Evolutionary conservation across 2,888 invertebrate species (phyloP).

Genomic region (Eupeodes luniger): DNA sequence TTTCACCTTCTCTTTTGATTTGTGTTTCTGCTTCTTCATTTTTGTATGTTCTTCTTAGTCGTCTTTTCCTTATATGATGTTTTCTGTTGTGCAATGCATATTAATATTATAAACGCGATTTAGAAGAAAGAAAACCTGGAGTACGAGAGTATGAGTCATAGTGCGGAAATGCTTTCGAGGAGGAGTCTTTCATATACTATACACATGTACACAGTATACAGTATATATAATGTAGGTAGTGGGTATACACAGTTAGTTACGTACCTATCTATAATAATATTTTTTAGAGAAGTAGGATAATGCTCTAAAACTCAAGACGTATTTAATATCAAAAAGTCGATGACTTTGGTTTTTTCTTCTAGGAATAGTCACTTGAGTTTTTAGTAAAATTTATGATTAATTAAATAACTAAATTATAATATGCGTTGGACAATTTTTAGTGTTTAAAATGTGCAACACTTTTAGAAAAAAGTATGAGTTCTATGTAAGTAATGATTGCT

Average conservation of each 20-base stretch:
- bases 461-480: too few species aligned
- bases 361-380: not conserved
- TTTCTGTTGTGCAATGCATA: constrained; percentile 56
- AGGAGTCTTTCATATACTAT: constrained; percentile 14
- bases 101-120: constrained; percentile 51
- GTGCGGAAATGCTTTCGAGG: constrained; percentile 70
- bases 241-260: too few species aligned
- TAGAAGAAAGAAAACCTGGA: constrained; percentile 60
- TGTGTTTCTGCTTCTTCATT: constrained; percentile 6
- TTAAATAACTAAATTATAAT: not conserved
- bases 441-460: too few species aligned
- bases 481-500: too few species aligned
- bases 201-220: not conserved
- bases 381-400: not conserved
- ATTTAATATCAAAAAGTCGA: constrained; percentile 51
- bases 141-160: constrained; percentile 70
- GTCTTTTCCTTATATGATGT: constrained; percentile 22
- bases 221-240: too few species aligned
- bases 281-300: constrained; percentile 39
- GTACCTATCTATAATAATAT: not conserved
- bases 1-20: constrained; percentile 25
- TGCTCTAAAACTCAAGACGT: constrained; percentile 51
- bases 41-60: not conserved
- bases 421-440: too few species aligned
- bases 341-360: constrained; percentile 35